A percentile compares a stretch with the other conserved stretches of the same genome.
These are phyloP conservation scores for Actenoides lindsayi DNA, from an alignment of 2,113 vertebrate species.

Conservation along the genomic window DNA sequence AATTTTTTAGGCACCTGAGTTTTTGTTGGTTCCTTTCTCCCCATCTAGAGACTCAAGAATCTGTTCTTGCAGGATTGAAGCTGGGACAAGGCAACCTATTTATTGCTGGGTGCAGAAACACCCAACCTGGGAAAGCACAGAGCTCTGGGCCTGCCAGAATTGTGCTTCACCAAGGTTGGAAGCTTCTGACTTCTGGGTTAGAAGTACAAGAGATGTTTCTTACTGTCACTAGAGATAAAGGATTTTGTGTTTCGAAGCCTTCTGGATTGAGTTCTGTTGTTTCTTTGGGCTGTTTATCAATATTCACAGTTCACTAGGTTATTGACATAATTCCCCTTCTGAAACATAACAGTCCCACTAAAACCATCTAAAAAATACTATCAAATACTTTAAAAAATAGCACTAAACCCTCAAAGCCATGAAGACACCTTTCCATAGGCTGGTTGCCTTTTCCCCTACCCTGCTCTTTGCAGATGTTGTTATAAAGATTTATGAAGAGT, in stretches of 20 bases:
- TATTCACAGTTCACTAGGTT: not conserved
- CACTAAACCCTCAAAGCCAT: conserved; percentile 14
- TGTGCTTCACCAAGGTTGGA: not conserved
- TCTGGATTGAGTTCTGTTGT: not conserved
- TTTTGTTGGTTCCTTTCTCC: not conserved
- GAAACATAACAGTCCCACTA: not conserved
- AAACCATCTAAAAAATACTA: not conserved
- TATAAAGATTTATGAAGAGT: conserved; percentile 89
- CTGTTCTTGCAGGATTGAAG: not conserved
- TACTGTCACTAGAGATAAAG: not conserved
- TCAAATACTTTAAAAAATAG: not conserved
- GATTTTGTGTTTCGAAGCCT: not conserved
- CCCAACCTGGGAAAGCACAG: not conserved
- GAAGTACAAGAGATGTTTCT: not conserved
- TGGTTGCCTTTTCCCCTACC: conserved; percentile 15
- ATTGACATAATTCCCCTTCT: not conserved
- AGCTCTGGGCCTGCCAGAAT: not conserved
- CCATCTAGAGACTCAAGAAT: fast-evolving
- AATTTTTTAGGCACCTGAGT: not conserved
- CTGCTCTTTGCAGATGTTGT: conserved; percentile 81
- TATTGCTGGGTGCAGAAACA: not conserved
- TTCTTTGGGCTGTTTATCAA: not conserved
- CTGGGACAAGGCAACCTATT: not conserved
- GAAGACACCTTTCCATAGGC: conserved; percentile 71
- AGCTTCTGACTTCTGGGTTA: not conserved